Evolutionary conservation across 1,140 invertebrate genomes (phyloP), one percentile per base, ranked within the genome.

Genomic region (Metopolophium dirhodum): DNA sequence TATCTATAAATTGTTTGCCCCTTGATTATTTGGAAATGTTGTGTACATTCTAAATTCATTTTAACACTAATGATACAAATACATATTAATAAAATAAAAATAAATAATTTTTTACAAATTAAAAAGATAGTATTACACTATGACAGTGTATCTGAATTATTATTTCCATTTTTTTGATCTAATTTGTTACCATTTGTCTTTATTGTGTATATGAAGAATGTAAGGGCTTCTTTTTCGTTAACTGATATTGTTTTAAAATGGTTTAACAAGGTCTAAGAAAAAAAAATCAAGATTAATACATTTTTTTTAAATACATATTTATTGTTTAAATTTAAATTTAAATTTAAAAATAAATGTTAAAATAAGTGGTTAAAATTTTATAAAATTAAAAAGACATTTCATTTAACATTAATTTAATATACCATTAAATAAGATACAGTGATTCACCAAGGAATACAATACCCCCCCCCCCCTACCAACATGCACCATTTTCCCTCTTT

Each of bases 151-250:
- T 94, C 94, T 45, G 89, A 93, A 85, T 93, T 94, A 47, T 94
- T 94, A 51, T 97, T 97, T 61, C 51, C 45, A 96, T 98, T 98
- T 95, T 98, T 98, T 95, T 98, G 98, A 95, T 99, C 98, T 94
- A 98, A 95, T 95, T 98, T 99, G 95, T 98, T 99, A 90, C 97
- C 97, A 95, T 99, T 98, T 93, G 97, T 98, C 96, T 99, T 99
- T 0, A 99, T 98, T 95, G 98, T 99, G 95, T 99, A 99, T 94
- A 99, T 98, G 95, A 99, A 99, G 95, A 97, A 98, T n/a, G 98
- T 98, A 30, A 99, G 95, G 47, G 98, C 97, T 95, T 99, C 98
- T 95, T 99, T 99, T 95, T 99, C 98, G 94, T 97, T 97, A 3
- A 99, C 98, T 77, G 97, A 98, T 95, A 99, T 98, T 90, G 98